phyloP scores from a whole-genome alignment of 2,888 invertebrate genomes.

The Oscheius sp. region DNA sequence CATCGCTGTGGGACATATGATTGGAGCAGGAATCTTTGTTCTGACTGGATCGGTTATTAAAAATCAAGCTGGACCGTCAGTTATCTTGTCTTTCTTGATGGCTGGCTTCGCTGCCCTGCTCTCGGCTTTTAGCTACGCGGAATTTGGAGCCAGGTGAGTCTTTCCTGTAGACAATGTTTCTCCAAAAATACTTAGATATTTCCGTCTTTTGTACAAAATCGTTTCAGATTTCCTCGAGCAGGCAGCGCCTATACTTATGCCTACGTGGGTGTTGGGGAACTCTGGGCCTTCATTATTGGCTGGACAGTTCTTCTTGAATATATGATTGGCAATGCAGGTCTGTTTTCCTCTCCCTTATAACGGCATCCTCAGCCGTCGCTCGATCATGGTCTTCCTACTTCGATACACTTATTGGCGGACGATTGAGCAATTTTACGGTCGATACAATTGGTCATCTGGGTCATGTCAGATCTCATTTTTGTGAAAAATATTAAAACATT shows the following conservation, averaged over 20 bases:
- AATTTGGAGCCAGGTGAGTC: constrained; percentile 71
- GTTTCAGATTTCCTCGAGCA: constrained; percentile 80
- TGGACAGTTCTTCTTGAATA: constrained; percentile 77
- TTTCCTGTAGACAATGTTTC: neutral
- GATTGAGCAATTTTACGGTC: constrained; percentile 59
- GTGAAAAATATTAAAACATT: neutral
- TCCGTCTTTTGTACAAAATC: neutral
- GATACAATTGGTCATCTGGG: constrained; percentile 22
- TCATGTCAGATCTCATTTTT: neutral
- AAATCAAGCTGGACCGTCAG: constrained; percentile 87
- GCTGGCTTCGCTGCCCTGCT: constrained; percentile 85
- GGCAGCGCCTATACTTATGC: constrained; percentile 82
- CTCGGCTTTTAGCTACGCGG: constrained; percentile 79
- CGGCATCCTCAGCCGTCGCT: constrained; percentile 70
- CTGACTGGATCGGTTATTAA: constrained; percentile 81
- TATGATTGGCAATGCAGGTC: constrained; percentile 76
- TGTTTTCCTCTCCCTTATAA: neutral
- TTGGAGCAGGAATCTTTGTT: constrained; percentile 53
- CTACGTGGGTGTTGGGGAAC: constrained; percentile 92
- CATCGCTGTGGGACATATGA: constrained; percentile 51
- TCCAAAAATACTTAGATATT: neutral
- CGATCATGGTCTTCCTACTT: constrained; percentile 73
- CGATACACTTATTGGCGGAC: constrained; percentile 65
- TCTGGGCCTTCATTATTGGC: constrained; percentile 84
- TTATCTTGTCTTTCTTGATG: constrained; percentile 81